phyloP scores from a whole-genome alignment of 1,140 invertebrate genomes.

The Elymnias hypermnestra region DNA sequence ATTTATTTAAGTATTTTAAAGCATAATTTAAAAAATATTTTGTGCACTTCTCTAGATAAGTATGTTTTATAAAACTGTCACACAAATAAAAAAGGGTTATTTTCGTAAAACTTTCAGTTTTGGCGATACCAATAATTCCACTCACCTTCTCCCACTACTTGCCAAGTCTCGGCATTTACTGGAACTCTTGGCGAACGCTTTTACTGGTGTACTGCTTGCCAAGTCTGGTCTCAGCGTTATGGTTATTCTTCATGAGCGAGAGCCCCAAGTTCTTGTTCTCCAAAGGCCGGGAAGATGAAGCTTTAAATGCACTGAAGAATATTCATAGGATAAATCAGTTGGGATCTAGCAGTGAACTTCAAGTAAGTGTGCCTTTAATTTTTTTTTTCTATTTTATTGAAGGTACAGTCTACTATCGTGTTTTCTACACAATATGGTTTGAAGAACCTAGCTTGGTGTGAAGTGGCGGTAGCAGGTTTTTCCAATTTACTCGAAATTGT shows the following conservation, averaged over 20 bases:
- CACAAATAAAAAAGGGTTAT: too few relatives aligned
- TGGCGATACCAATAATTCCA: slow-evolving; percentile 53
- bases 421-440: too few relatives aligned
- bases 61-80: too few relatives aligned
- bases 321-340: slow-evolving; percentile 39
- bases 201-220: slow-evolving; percentile 42
- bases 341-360: slow-evolving; percentile 19
- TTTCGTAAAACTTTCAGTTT: slow-evolving; percentile 39
- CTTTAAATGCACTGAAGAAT: slow-evolving; percentile 33
- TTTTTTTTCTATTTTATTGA: too few relatives aligned
- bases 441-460: too few relatives aligned
- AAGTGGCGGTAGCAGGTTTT: too few relatives aligned
- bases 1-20: too few relatives aligned
- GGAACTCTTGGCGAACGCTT: slow-evolving; percentile 54
- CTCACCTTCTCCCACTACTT: slow-evolving; percentile 42
- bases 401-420: too few relatives aligned
- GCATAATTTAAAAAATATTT: too few relatives aligned
- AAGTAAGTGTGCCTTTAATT: slow-evolving; percentile 21
- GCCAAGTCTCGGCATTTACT: slow-evolving; percentile 39
- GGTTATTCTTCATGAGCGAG: slow-evolving; percentile 41
- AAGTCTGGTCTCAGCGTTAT: slow-evolving; percentile 27
- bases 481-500: too few relatives aligned
- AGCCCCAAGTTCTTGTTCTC: slow-evolving; percentile 47
- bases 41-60: too few relatives aligned
- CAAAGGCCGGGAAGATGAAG: slow-evolving; percentile 34